Evolutionary conservation across 2,888 invertebrate genomes (phyloP).

Genomic region (Oxyteleia sp.): DNA sequence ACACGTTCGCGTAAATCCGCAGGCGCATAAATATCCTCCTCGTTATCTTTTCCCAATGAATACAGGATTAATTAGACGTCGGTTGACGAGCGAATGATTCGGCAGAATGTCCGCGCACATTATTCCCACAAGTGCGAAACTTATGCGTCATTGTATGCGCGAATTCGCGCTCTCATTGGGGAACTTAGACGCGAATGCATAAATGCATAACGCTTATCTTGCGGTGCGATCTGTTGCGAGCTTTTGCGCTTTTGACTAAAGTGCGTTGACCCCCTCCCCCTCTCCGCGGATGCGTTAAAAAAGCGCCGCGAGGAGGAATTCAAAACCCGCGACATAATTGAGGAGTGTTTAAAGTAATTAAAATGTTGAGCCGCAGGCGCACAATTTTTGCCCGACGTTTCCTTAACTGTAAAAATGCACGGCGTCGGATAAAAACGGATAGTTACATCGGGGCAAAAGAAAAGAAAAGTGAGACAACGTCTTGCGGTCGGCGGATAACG

Average conservation of each 20-base stretch:
- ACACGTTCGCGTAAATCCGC: slow-evolving; percentile 34
- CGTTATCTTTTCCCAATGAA: slow-evolving; percentile 43
- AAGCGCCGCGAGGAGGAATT: not conserved
- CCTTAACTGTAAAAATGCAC: slow-evolving; percentile 40
- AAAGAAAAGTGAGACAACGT: slow-evolving; percentile 64
- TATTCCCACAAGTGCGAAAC: slow-evolving; percentile 64
- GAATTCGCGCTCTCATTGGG: slow-evolving; percentile 58
- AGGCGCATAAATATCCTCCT: no score
- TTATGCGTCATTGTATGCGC: slow-evolving; percentile 72
- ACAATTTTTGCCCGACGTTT: slow-evolving; percentile 40
- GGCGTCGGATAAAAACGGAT: slow-evolving; percentile 33
- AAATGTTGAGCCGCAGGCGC: slow-evolving; percentile 29
- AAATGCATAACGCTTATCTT: slow-evolving; percentile 68
- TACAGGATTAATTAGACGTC: slow-evolving; percentile 60
- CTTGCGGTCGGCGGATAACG: slow-evolving; percentile 62
- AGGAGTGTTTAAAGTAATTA: slow-evolving; percentile 47
- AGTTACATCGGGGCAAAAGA: slow-evolving; percentile 33
- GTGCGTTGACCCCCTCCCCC: slow-evolving; percentile 7
- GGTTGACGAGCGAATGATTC: slow-evolving; percentile 69
- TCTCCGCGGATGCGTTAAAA: not conserved
- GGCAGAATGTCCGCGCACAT: slow-evolving; percentile 54
- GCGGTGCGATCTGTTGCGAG: slow-evolving; percentile 56
- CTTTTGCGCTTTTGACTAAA: slow-evolving; percentile 54
- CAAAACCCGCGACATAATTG: slow-evolving; percentile 13
- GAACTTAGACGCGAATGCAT: slow-evolving; percentile 54